Conservation (phyloP, 2,888 invertebrate genomes). For the Rhaphigaster nebulosa region DNA sequence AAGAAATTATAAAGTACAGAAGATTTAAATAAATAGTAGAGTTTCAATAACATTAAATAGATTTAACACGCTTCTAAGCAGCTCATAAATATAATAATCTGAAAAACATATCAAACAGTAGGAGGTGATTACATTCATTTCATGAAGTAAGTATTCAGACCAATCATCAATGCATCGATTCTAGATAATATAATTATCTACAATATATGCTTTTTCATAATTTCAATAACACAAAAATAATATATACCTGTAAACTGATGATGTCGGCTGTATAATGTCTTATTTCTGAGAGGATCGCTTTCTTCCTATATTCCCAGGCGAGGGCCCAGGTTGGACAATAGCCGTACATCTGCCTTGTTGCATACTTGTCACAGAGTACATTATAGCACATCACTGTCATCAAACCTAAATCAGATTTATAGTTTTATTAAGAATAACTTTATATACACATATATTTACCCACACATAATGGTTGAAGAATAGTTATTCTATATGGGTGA, state of each 20-base stretch:
- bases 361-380: slow-evolving; percentile 98
- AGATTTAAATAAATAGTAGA: too few relatives aligned
- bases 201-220: too few relatives aligned
- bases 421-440: slow-evolving; percentile 8
- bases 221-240: background rate
- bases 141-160: too few relatives aligned
- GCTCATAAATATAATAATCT: too few relatives aligned
- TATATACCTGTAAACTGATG: slow-evolving; percentile 82
- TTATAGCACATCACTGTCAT: slow-evolving; percentile 99
- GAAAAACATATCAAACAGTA: too few relatives aligned
- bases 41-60: too few relatives aligned
- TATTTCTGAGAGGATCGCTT: slow-evolving; percentile 96
- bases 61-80: too few relatives aligned
- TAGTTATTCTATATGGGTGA: background rate
- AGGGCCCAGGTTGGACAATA: slow-evolving; percentile 99
- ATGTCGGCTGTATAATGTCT: slow-evolving; percentile 96
- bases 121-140: too few relatives aligned
- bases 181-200: too few relatives aligned
- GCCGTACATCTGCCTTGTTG: slow-evolving; percentile 98
- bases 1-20: too few relatives aligned
- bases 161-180: too few relatives aligned
- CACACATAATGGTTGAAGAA: background rate
- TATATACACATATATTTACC: too few relatives aligned
- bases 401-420: slow-evolving; percentile 76
- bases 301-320: slow-evolving; percentile 98